Conservation (phyloP, 2,888 invertebrate genomes). For the Hesperia comma region DNA sequence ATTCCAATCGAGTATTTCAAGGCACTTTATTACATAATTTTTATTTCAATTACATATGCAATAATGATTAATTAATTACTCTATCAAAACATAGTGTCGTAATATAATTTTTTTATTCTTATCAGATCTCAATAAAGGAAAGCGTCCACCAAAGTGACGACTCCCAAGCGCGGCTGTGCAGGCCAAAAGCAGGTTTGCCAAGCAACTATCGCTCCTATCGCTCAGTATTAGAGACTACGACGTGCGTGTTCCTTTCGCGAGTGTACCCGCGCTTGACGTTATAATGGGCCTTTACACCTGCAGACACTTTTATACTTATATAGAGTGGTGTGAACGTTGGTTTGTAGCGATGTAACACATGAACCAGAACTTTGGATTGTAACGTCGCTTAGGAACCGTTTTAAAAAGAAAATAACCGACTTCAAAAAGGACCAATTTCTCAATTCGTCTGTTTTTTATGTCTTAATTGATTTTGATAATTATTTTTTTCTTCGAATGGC, state of each 20-base stretch:
- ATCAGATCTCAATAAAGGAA: constrained; percentile 61
- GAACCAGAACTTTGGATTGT: too few species aligned
- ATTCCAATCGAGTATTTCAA: too few species aligned
- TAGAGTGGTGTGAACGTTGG: neutral
- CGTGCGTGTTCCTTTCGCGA: neutral
- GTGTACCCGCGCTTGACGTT: neutral
- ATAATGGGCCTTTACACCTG: neutral
- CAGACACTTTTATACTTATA: neutral
- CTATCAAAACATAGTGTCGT: neutral
- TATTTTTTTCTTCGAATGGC: too few species aligned
- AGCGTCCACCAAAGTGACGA: constrained; percentile 65
- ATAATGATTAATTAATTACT: too few species aligned
- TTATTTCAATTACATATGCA: too few species aligned
- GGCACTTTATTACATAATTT: too few species aligned
- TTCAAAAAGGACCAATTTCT: too few species aligned
- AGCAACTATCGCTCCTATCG: neutral
- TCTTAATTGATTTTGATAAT: too few species aligned
- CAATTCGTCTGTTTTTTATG: too few species aligned
- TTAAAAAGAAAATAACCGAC: too few species aligned
- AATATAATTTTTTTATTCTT: constrained; percentile 28
- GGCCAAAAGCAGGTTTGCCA: neutral
- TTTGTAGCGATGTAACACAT: too few species aligned
- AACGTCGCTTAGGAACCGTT: too few species aligned
- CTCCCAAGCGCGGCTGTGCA: constrained; percentile 46
- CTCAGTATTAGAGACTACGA: constrained; percentile 6